phyloP scores from a whole-genome alignment of 1,140 invertebrate genomes.

The Psix sp. region DNA sequence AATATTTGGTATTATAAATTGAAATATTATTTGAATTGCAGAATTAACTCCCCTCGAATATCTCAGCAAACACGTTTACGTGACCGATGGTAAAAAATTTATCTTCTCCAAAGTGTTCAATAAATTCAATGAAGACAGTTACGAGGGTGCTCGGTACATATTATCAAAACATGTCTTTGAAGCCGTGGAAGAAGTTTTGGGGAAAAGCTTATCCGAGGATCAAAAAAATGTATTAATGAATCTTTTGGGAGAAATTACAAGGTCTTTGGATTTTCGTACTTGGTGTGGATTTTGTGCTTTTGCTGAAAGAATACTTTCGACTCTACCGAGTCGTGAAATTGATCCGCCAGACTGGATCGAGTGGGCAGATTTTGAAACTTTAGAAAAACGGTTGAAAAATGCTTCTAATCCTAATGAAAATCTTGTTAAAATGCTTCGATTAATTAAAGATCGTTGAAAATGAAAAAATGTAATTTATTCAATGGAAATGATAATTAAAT shows the following conservation, averaged over 20 bases:
- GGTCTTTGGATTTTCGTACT: slow-evolving; percentile 79
- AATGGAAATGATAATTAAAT: neutral
- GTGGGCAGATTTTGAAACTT: slow-evolving; percentile 66
- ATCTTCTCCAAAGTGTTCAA: slow-evolving; percentile 80
- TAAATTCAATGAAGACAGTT: slow-evolving; percentile 71
- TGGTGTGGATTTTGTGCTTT: slow-evolving; percentile 84
- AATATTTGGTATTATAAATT: neutral
- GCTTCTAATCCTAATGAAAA: slow-evolving; percentile 37
- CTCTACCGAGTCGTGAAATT: slow-evolving; percentile 72
- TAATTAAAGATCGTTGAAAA: slow-evolving; percentile 66
- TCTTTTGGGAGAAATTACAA: slow-evolving; percentile 76
- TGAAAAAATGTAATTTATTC: neutral
- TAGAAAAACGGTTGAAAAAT: slow-evolving; percentile 65
- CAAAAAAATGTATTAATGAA: slow-evolving; percentile 74
- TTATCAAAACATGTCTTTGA: slow-evolving; percentile 74
- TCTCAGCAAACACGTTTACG: slow-evolving; percentile 78
- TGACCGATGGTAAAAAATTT: slow-evolving; percentile 81
- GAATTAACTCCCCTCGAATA: slow-evolving; percentile 81
- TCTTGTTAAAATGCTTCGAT: slow-evolving; percentile 61
- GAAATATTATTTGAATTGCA: slow-evolving; percentile 47
- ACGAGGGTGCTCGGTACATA: slow-evolving; percentile 67
- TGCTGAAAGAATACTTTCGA: slow-evolving; percentile 80
- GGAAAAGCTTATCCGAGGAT: slow-evolving; percentile 76
- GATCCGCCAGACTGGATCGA: slow-evolving; percentile 77
- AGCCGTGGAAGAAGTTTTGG: slow-evolving; percentile 81